These are phyloP conservation scores for Recurvirostra avosetta DNA, from an alignment of 2,113 vertebrate genomes.

Conservation along the genomic window DNA sequence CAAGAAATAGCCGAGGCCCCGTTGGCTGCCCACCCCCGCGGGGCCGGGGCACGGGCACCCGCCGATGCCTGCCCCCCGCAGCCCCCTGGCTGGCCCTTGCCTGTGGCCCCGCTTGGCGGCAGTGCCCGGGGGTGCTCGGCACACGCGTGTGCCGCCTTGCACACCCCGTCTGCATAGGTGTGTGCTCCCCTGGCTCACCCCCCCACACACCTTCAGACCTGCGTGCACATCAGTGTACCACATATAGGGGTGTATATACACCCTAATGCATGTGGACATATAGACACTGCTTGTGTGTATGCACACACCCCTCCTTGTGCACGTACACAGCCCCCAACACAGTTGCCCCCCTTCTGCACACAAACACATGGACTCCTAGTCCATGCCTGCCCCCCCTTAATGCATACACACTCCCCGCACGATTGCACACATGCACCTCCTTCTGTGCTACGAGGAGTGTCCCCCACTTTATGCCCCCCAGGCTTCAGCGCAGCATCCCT, in stretches of 20 bases:
- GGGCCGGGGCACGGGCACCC: not conserved
- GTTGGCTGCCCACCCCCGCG: constrained; percentile 64
- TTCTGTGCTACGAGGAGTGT: too few species aligned
- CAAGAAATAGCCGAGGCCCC: constrained; percentile 78
- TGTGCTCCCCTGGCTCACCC: not conserved
- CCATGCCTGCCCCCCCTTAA: too few species aligned
- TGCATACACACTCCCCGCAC: accelerated
- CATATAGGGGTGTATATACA: not conserved
- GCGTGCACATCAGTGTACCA: not conserved
- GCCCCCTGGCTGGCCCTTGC: not conserved
- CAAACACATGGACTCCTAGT: not conserved
- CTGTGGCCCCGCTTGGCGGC: accelerated
- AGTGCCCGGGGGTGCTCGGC: not conserved
- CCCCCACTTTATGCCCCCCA: not conserved
- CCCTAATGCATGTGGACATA: not conserved
- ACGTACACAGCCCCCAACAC: not conserved
- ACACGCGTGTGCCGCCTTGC: not conserved
- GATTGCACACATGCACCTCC: accelerated
- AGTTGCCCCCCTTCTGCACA: not conserved
- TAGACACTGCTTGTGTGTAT: accelerated
- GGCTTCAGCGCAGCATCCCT: not conserved
- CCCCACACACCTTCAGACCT: not conserved
- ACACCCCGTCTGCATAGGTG: not conserved
- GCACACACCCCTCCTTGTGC: not conserved
- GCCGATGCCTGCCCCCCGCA: not conserved